Percentiles rank a stretch among this genome's conserved stretches.
These are phyloP conservation scores for Drosophila ercepeae DNA, from an alignment of 1,140 invertebrate genomes.

Conservation along the genomic window DNA sequence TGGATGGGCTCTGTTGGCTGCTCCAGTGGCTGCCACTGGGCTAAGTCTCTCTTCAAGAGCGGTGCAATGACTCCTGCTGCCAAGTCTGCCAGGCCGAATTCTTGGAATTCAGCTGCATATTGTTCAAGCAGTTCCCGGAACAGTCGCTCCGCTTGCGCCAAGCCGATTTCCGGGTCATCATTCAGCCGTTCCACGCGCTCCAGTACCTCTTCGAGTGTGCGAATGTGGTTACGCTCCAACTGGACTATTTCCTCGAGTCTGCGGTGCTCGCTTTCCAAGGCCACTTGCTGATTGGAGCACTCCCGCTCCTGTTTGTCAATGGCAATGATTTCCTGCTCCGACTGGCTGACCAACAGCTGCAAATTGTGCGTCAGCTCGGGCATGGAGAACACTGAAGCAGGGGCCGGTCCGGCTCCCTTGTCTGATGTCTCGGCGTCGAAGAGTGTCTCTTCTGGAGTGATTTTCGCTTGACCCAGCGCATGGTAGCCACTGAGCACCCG, in stretches of 20 bases:
- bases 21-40: constrained; percentile 90
- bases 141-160: constrained; percentile 89
- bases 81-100: constrained; percentile 88
- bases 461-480: constrained; percentile 89
- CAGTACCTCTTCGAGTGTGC: constrained; percentile 89
- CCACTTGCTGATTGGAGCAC: constrained; percentile 90
- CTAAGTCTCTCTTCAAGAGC: constrained; percentile 88
- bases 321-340: constrained; percentile 97
- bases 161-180: constrained; percentile 86
- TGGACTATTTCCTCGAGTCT: constrained; percentile 88
- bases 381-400: constrained; percentile 86
- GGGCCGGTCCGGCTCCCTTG: constrained; percentile 85
- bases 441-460: constrained; percentile 85
- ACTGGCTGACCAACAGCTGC: constrained; percentile 94
- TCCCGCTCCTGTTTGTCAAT: constrained; percentile 92
- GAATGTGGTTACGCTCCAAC: constrained; percentile 90
- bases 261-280: constrained; percentile 91
- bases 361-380: constrained; percentile 97
- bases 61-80: constrained; percentile 88
- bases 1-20: constrained; percentile 87
- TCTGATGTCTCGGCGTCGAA: constrained; percentile 84
- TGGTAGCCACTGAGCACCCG: constrained; percentile 97
- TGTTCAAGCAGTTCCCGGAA: constrained; percentile 90
- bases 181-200: constrained; percentile 89
- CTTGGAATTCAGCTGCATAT: constrained; percentile 84